Evolutionary conservation across 2,113 vertebrate genomes (phyloP), one percentile per base, ranked within the genome.

Genomic region (Aptenodytes forsteri): DNA sequence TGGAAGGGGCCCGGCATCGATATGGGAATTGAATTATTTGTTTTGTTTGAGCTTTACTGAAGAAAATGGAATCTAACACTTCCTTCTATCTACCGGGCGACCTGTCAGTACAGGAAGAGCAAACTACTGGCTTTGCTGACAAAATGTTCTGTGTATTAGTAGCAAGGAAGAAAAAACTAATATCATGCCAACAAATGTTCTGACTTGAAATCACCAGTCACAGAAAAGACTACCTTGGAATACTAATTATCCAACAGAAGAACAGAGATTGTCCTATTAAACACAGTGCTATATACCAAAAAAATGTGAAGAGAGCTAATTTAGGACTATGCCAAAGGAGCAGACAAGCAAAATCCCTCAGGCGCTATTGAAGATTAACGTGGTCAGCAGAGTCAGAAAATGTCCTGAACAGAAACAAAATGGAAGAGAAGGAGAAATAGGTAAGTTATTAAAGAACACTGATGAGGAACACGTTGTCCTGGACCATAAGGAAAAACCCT

Each of bases 371-470:
- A 79, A 89, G 88, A 96, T 92, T 92, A 93, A 89, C 34, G 0
- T 80, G 84, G 71, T 88, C 89, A 91, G 95, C 80, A 92, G 83
- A 94, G 91, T 95, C 93, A 96, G 82, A 94, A 87, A 85, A 86
- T 26, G 62, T 85, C 91, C 84, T 50, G 62, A 67, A 42, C 50
- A 61, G 75, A 94, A 93, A 96, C 2, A 5, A 90, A 96, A 91
- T 80, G 34, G 75, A 93, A 81, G n/a, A 64, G 69, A 70, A 95
- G 46, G 38, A 85, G 58, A 97, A 95, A 91, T 15, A 94, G 70
- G 9, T 55, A 93, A 94, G 89, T 89, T 95, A 92, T 91, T 95
- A 91, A 77, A 91, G 82, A 90, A 87, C 30, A 54, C 26, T 59
- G 59, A 77, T 62, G 73, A 94, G 66, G 67, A 93, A 85, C 1